These are phyloP conservation scores for Artibeus jamaicensis DNA, from an alignment of 2,797 vertebrate genomes.

Conservation along the genomic window DNA sequence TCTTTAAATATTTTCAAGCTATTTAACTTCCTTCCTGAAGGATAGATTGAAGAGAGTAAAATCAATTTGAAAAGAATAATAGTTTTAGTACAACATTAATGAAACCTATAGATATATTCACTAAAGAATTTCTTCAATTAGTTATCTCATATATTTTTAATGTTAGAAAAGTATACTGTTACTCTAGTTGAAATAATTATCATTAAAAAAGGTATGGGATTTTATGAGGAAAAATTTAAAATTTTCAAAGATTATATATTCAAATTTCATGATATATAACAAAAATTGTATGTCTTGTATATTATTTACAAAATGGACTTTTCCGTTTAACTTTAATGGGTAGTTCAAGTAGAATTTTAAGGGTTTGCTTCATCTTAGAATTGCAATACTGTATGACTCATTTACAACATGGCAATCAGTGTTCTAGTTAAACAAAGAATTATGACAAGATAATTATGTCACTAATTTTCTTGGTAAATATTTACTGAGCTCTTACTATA, in stretches of 20 bases:
- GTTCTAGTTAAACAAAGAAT: slow-evolving; percentile 8
- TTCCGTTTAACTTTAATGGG: neutral
- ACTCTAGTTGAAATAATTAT: slow-evolving; percentile 23
- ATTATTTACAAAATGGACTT: neutral
- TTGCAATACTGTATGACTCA: neutral
- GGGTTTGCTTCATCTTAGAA: neutral
- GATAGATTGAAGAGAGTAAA: slow-evolving; percentile 11
- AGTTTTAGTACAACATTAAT: slow-evolving; percentile 19
- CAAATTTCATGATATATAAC: neutral
- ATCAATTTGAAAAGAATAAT: slow-evolving; percentile 24
- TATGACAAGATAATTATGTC: neutral
- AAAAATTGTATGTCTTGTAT: neutral
- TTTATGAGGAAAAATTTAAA: neutral
- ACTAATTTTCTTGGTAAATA: slow-evolving; percentile 19
- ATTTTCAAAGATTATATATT: neutral
- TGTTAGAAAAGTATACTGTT: neutral
- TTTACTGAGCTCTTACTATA: neutral
- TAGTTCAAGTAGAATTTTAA: neutral
- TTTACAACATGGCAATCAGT: neutral
- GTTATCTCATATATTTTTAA: slow-evolving; percentile 37
- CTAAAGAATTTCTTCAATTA: slow-evolving; percentile 31
- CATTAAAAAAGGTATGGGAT: neutral
- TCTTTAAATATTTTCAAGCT: slow-evolving; percentile 51
- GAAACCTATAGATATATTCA: neutral
- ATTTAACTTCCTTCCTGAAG: slow-evolving; percentile 53